Evolutionary conservation across 2,113 vertebrate genomes (phyloP).

Genomic region (Sander lucioperca): DNA sequence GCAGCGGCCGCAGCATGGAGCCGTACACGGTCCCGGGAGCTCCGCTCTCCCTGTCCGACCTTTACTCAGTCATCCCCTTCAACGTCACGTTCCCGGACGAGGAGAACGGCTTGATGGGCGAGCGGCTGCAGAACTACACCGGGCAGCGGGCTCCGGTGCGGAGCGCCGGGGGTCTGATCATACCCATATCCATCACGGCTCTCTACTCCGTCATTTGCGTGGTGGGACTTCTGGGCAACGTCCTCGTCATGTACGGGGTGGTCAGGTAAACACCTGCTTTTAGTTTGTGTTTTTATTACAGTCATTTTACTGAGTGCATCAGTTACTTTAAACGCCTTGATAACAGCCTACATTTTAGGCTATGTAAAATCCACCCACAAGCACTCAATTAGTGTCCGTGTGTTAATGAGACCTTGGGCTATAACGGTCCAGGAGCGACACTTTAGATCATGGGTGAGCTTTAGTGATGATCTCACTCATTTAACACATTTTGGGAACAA

Average conservation of each 20-base stretch:
- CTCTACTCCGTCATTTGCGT: constrained; percentile 94
- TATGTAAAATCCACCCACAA: not conserved
- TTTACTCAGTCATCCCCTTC: constrained; percentile 80
- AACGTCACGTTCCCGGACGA: constrained; percentile 82
- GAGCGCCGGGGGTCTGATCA: constrained; percentile 85
- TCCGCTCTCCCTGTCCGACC: constrained; percentile 78
- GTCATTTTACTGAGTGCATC: too few species aligned
- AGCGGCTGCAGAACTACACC: constrained; percentile 80
- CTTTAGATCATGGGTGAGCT: not conserved
- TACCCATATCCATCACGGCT: constrained; percentile 92
- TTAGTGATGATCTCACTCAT: not conserved
- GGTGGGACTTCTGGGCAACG: constrained; percentile 93
- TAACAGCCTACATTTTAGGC: not conserved
- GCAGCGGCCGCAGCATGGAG: constrained; percentile 79
- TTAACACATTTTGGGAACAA: not conserved
- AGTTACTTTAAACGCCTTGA: not conserved
- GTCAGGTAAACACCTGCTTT: constrained; percentile 87
- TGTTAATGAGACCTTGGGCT: not conserved
- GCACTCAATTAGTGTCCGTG: not conserved
- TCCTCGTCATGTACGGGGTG: constrained; percentile 95
- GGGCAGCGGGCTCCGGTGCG: constrained; percentile 64
- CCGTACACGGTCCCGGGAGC: constrained; percentile 73
- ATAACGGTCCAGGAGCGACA: not conserved
- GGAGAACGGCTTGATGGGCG: constrained; percentile 67
- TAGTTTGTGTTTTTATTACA: too few species aligned